phyloP scores from a whole-genome alignment of 2,113 vertebrate species.

The Ammodytes marinus region DNA sequence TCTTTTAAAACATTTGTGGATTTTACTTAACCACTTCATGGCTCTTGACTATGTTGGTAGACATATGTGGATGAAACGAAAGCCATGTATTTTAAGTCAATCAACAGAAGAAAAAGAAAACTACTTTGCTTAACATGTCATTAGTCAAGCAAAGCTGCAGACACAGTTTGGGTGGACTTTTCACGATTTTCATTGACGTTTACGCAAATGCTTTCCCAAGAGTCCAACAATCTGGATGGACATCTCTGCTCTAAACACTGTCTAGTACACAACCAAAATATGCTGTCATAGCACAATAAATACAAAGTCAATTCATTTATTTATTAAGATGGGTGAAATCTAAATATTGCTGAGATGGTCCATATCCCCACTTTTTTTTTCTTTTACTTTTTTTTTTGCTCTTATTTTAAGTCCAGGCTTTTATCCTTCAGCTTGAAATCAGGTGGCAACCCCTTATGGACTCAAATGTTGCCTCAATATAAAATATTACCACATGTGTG shows the following conservation, averaged over 20 bases:
- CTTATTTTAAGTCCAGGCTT: constrained; percentile 18
- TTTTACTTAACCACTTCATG: neutral
- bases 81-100: neutral
- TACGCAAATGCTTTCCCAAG: neutral
- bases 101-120: neutral
- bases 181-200: neutral
- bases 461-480: constrained; percentile 7
- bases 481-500: neutral
- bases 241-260: neutral
- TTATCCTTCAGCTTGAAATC: constrained; percentile 3
- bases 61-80: neutral
- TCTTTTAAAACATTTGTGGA: neutral
- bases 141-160: neutral
- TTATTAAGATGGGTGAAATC: neutral
- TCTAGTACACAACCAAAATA: neutral
- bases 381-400: neutral
- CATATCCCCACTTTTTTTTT: neutral
- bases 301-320: neutral
- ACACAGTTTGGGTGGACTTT: neutral
- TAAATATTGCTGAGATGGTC: neutral
- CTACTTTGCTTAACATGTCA: neutral
- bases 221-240: neutral
- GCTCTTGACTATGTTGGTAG: neutral
- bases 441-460: neutral
- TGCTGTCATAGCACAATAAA: neutral